These are phyloP conservation scores for Pristiophorus japonicus DNA, from an alignment of 2,113 vertebrate species.

Conservation along the genomic window DNA sequence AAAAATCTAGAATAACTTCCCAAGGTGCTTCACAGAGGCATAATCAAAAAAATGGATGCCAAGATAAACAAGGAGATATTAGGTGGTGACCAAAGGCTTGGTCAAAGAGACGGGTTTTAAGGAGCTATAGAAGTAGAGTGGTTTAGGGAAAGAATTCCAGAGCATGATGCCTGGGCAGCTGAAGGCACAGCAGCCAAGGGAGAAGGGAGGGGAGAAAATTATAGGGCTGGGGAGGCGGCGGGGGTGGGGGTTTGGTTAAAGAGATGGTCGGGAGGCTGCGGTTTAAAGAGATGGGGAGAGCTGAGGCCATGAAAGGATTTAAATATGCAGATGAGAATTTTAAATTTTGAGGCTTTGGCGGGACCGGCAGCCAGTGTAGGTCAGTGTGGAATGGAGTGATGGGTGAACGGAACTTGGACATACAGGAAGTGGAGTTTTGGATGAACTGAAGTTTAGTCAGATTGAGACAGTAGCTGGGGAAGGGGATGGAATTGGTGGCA, in stretches of 20 bases:
- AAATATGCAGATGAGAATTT: not conserved
- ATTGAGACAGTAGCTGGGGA: not conserved
- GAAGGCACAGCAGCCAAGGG: not conserved
- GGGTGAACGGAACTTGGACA: not conserved
- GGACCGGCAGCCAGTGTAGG: not conserved
- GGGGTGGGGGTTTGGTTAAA: no score
- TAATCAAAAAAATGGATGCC: not conserved
- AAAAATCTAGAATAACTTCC: not conserved
- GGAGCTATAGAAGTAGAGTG: not conserved
- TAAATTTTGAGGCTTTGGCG: not conserved
- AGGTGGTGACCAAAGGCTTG: not conserved
- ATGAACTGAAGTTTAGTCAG: not conserved
- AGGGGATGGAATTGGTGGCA: not conserved
- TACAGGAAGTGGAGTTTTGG: not conserved
- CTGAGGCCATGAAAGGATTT: not conserved
- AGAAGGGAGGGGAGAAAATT: not conserved
- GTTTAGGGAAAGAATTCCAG: not conserved
- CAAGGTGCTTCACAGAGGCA: not conserved
- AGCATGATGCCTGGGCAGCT: not conserved
- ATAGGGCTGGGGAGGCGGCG: not conserved
- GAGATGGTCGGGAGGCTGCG: no score
- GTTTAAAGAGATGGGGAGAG: not conserved
- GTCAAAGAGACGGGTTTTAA: not conserved
- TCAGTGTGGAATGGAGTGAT: not conserved
- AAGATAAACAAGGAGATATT: not conserved